Evolutionary conservation across 2,888 invertebrate species (phyloP), one percentile per base, ranked within the genome.

Genomic region (Tachina fera): DNA sequence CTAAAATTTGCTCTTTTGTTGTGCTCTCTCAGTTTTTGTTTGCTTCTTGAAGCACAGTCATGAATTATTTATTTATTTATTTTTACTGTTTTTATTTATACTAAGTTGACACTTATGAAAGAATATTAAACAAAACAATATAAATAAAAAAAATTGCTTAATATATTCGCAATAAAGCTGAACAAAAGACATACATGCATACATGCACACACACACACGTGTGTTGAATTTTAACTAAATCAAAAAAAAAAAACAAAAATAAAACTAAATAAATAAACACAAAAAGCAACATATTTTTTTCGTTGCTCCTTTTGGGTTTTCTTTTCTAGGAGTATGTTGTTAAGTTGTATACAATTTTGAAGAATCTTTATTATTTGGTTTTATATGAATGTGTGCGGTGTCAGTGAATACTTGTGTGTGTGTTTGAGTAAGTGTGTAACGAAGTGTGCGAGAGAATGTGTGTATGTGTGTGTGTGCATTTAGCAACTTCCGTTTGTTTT

Each of bases 381-480:
- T 19, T 60, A n/a, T 76, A 22, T 19, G 43, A 11, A 49, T n/a
- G 19, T 51, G 61, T 53, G 22, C 61, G 76, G 87, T 9, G 8
- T 0, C 11, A 47, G 47, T 11, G 45, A 53, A 39, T n/a, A 60
- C 11, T 13, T 56, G 9, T 49, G 31, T 41, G 53, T 63, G 53
- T 49, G 45, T n/a, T n/a, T n/a, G n/a, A n/a, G n/a, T n/a, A n/a
- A n/a, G n/a, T 67, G 70, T 31, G 47, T 6, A 31, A 1, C 31
- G 6, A 31, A 31, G 31, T 31, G 31, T 6, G 19, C 10, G 9
- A 41, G 74, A 39, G 31, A 22, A 3, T 22, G 22, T 31, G 31
- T 67, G 75, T 87, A 60, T 84, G 84, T 87, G 85, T 88, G 71
- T 83, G 83, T 81, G 10, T 61, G 71, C 83, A 9, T 51, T 19